Percentiles rank a stretch among this genome's conserved stretches.
phyloP scores from a whole-genome alignment of 2,888 invertebrate species.

The Pristionchus maxplancki region DNA sequence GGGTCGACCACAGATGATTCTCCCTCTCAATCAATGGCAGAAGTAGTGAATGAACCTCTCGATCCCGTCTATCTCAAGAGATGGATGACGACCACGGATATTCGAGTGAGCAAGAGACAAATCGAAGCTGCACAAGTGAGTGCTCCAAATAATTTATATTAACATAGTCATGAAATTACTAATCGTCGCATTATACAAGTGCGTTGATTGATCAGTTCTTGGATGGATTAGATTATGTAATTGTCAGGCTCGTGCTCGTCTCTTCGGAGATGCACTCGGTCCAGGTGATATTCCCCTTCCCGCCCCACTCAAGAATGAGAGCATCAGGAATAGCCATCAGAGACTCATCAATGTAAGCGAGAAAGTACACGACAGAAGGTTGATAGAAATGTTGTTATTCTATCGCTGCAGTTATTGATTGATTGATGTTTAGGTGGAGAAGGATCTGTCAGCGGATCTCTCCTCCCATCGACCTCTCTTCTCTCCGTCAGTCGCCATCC shows the following conservation, averaged over 20 bases:
- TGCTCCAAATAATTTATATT: neutral
- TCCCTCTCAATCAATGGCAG: neutral
- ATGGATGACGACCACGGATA: slow-evolving; percentile 39
- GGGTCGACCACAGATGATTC: neutral
- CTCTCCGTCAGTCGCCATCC: neutral
- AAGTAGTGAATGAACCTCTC: slow-evolving; percentile 32
- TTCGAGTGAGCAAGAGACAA: slow-evolving; percentile 46
- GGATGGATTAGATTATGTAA: neutral
- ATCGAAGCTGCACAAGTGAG: slow-evolving; percentile 45
- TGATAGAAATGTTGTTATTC: neutral
- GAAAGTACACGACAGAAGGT: neutral
- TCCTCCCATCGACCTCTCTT: slow-evolving; percentile 26
- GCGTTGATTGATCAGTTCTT: too few relatives aligned
- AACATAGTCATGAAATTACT: too few relatives aligned
- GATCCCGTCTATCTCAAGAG: slow-evolving; percentile 40
- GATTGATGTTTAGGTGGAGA: slow-evolving; percentile 17
- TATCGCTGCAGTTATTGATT: neutral
- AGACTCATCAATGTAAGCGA: slow-evolving; percentile 28
- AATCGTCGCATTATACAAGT: too few relatives aligned
- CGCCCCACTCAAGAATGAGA: neutral
- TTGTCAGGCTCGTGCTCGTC: slow-evolving; percentile 31
- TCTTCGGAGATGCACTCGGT: slow-evolving; percentile 28
- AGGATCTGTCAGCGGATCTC: slow-evolving; percentile 23
- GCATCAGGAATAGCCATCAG: slow-evolving; percentile 3
- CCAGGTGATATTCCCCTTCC: slow-evolving; percentile 19